phyloP scores from a whole-genome alignment of 2,888 invertebrate genomes.

The Oligia strigilis region DNA sequence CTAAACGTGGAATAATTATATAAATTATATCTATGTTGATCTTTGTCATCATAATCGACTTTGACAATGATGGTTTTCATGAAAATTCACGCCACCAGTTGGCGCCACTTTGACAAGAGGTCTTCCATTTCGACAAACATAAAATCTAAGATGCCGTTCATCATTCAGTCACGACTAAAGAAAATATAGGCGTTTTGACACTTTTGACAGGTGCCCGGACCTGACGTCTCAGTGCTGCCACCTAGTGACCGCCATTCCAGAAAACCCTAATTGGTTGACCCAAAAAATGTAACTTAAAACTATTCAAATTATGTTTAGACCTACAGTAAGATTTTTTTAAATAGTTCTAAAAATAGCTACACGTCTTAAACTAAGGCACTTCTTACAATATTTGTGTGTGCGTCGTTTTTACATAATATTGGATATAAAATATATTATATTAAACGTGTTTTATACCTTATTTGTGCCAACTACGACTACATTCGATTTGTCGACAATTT shows the following conservation, averaged over 20 bases:
- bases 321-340: conserved; percentile 62
- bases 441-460: conserved; percentile 42
- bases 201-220: neutral
- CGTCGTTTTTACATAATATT: conserved; percentile 66
- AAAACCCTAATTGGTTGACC: neutral
- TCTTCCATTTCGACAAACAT: neutral
- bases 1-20: conserved; percentile 23
- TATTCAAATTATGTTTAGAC: conserved; percentile 22
- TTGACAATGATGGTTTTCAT: conserved; percentile 14
- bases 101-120: neutral
- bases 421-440: conserved; percentile 64
- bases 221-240: neutral
- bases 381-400: conserved; percentile 72
- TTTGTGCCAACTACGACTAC: conserved; percentile 43
- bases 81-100: neutral
- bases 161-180: neutral
- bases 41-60: conserved; percentile 11
- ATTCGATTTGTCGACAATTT: conserved; percentile 39
- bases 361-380: conserved; percentile 76
- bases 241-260: neutral
- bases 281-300: conserved; percentile 16
- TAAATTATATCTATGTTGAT: conserved; percentile 10
- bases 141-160: neutral
- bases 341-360: conserved; percentile 70
- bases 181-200: neutral